Evolutionary conservation across 2,888 invertebrate species (phyloP), one percentile per base, ranked within the genome.

Genomic region (Temnothorax unifasciatus): DNA sequence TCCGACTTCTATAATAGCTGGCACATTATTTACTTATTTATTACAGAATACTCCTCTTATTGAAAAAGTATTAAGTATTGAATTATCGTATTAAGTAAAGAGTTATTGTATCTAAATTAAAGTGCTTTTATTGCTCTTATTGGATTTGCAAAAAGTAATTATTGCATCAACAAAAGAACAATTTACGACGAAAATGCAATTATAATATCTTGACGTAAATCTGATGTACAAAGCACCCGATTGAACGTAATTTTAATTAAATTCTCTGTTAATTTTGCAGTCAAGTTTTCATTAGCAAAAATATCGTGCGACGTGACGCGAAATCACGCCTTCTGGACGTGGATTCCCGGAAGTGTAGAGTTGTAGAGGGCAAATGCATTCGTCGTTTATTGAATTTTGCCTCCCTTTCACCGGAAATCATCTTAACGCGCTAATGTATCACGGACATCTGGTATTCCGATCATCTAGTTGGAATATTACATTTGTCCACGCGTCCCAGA

Each of bases 341-440:
- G 25, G 52, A 2, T 68, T 44, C 25, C 29, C 57, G 61, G 34
- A 29, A 54, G 44, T 63, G 6, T 34, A 6, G 29, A 29, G 29
- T 29, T 29, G 3, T 34, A 29, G n/a, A 41, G 59, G 41, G 9
- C 41, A 69, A 84, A 85, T 59, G 57, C 54, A 64, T 59, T 66
- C 11, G 15, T 47, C 15, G 74, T 85, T 81, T 86, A 88, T 85
- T 86, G 81, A 61, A 83, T 88, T 85, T 82, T 75, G 34, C 50
- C 34, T 71, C 63, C 52, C 59, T 79, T 69, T 59, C 54, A 6
- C 34, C 85, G 88, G 84, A 88, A 86, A 84, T 50, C 41, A 41
- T 47, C 84, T 82, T 86, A 85, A 87, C 41, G 34, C 57, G 29
- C 61, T 64, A 69, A 87, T 84, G 74, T 69, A 84, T 47, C 11